Evolutionary conservation across 2,113 vertebrate genomes (phyloP), one percentile per base, ranked within the genome.

Genomic region (Corydoras sp.): DNA sequence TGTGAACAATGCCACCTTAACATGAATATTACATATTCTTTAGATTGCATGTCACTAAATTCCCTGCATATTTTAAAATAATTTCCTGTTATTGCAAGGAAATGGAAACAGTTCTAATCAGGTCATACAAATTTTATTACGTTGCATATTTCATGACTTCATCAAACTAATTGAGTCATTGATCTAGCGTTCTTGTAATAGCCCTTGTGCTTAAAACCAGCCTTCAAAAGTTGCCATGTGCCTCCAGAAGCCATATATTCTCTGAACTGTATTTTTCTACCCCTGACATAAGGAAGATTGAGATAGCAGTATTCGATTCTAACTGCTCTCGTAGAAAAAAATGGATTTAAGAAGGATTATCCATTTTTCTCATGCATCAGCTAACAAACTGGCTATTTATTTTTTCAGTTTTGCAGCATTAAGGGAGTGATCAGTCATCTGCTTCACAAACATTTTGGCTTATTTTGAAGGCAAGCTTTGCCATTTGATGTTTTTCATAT

Each of bases 111-210:
- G 79, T 79, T 67, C 59, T 74, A 81, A 80, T 80, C 63, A 77
- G 74, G 72, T 71, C 51, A 61, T 74, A 72, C 68, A 82, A 75
- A 76, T 78, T 77, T 73, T 56, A 81, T 77, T 79, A 76, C 62
- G 71, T 53, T 74, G 66, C 66, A 81, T 77, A 81, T 79, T 76
- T 76, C 70, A 77, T 79, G 72, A 77, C 73, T 77, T 81, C 77
- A 79, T 73, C 67, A 81, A 66, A 74, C 70, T 77, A 77, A 81
- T 78, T 76, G 68, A 75, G 76, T 66, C 65, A 71, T 79, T 79
- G 58, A 77, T 76, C 66, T 66, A 56, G 63, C 30, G 15, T 48
- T 65, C 66, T 65, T 60, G 10, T 56, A 68, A 62, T 62, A 68
- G 51, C 29, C 24, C 56, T 10, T 18, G 60, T 79, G 59, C 67